Percentiles rank a stretch among this genome's conserved stretches.
Evolutionary conservation across 2,888 invertebrate genomes (phyloP).

Genomic region (Leptopterna dolabrata): DNA sequence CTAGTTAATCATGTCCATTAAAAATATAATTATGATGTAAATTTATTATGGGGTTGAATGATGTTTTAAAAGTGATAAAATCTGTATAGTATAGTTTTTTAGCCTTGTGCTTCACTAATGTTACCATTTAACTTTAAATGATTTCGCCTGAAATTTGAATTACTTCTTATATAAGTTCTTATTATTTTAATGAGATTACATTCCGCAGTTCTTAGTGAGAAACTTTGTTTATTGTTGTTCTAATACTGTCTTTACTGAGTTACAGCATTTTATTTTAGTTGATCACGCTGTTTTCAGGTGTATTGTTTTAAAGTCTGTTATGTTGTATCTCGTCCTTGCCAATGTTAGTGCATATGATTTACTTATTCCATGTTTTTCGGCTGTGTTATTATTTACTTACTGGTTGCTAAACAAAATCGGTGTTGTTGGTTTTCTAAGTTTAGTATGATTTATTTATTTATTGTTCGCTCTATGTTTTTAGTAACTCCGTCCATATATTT

Average conservation of each 20-base stretch:
- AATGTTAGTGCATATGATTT: neutral
- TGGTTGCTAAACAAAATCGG: neutral
- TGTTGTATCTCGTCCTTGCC: conserved; percentile 25
- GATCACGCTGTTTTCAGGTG: neutral
- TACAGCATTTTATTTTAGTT: neutral
- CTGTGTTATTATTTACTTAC: conserved; percentile 33
- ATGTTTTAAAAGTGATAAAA: conserved; percentile 25
- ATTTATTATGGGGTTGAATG: conserved; percentile 34
- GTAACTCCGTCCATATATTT: neutral
- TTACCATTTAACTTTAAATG: conserved; percentile 46
- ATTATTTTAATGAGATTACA: neutral
- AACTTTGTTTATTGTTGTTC: neutral
- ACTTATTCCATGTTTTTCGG: conserved; percentile 12
- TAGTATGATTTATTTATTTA: neutral
- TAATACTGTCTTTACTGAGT: neutral
- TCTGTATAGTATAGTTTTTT: conserved; percentile 47
- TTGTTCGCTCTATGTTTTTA: neutral
- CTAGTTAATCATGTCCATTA: conserved; percentile 49
- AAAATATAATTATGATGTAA: conserved; percentile 22
- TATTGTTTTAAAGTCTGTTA: conserved; percentile 16
- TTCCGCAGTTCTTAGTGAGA: conserved; percentile 19
- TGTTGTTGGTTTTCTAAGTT: neutral
- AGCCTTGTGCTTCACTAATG: conserved; percentile 50
- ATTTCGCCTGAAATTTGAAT: neutral
- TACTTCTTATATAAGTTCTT: neutral